Base-by-base conservation (phyloP, 2,113 vertebrate species). In the Tenebrosternarchus preto region DNA sequence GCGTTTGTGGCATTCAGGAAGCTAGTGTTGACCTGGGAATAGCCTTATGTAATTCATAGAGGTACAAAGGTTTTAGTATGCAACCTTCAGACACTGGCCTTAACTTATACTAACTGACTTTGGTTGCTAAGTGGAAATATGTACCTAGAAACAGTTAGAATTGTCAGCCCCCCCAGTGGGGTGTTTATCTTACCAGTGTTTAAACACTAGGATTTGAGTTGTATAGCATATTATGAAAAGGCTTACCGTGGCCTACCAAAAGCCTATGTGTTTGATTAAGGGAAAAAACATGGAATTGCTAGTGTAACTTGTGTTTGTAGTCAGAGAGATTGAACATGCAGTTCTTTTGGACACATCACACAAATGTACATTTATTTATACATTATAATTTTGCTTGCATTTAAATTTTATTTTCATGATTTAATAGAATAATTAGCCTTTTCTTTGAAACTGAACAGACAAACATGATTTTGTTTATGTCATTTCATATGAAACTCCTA, bases 21-120 rank as follows among this genome's bases (percentile, higher is more conserved):
- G 85, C 85, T 94, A 20, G 86, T 93, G 78, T 91, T 94, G 94
- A 91, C 88, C 83, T 93, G 92, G 93, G 91, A 95, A 82, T 93
- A 78, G 55, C 75, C n/a, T 22, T 36, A 29, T 29, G 11, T 50
- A 12, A 50, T 12, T 50, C 6, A 63, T 24, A 46, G 22, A 68
- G 6, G 29, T 19, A 36, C 29, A 33, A 31, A 5, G 25, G 11
- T 63, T 17, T 8, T 29, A 36, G 2, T 33, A 33, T 33, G 29
- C 9, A 66, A 66, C 29, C 16, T 64, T 6, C 27, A 5, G 61
- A 64, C 61, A 36, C 7, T 8, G 17, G 29, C 17, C 19, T 2
- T 50, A 50, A 50, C 43, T 11, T 50, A 50, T 50, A 15, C 12
- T 50, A 12, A 50, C 12, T 50, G 43, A 15, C 43, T 50, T 15